phyloP scores from a whole-genome alignment of 2,797 vertebrate genomes.

The Sphenopsis melanotis region DNA sequence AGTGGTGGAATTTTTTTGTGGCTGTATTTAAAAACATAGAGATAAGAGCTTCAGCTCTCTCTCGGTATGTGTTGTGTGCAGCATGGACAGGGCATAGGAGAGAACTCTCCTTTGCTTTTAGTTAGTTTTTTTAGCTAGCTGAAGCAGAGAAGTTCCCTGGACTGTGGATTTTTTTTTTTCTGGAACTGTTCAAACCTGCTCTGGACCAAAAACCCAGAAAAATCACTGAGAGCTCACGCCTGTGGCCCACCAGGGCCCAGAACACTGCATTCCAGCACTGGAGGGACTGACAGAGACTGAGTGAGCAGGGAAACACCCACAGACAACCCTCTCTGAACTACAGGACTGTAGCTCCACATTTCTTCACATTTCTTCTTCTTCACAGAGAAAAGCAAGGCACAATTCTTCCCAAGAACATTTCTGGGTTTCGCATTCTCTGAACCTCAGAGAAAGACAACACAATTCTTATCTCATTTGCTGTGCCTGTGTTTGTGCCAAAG shows the following conservation, averaged over 20 bases:
- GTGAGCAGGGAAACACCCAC: background rate
- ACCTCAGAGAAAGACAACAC: too few relatives aligned
- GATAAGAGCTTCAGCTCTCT: background rate
- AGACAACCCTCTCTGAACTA: background rate
- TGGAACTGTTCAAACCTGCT: background rate
- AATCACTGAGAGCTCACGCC: background rate
- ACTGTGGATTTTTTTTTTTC: background rate
- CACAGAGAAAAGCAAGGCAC: too few relatives aligned
- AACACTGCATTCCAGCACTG: background rate
- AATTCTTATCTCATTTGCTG: too few relatives aligned
- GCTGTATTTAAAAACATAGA: too few relatives aligned
- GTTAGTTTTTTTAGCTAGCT: background rate
- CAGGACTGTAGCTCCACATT: background rate
- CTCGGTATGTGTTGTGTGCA: background rate
- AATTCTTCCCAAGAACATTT: too few relatives aligned
- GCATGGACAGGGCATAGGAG: fast-evolving
- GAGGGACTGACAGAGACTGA: background rate
- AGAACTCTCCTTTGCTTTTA: background rate
- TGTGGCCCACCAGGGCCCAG: background rate
- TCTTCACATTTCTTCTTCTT: too few relatives aligned
- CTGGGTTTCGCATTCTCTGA: too few relatives aligned
- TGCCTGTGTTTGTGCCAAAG: too few relatives aligned
- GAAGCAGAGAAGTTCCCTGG: background rate
- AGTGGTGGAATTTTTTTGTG: background rate
- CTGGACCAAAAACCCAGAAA: background rate